Base-by-base conservation (phyloP, 2,888 invertebrate species). In the Parochlus steinenii region DNA sequence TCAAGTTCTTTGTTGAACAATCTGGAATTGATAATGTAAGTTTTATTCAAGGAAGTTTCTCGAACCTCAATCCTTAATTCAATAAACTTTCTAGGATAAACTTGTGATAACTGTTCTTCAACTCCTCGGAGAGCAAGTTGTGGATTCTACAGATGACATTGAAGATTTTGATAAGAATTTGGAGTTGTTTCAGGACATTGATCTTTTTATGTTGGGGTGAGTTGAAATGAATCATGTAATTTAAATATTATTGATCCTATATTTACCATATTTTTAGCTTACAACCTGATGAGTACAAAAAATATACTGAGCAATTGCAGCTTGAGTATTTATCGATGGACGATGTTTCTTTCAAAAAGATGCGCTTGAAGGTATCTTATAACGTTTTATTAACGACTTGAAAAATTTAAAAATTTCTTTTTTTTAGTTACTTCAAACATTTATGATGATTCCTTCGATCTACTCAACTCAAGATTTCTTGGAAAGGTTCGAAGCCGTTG, bases 321-420 rank as follows among this genome's bases (percentile, higher is more conserved):
- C 11, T 18, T 11, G 36, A 36, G 19, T 36, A 30, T 10, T n/a
- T n/a, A n/a, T 15, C 23, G n/a, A 26, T 24, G 7, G 16, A 22
- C 11, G 31, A 31, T 17, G 28, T 20, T 10, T 18, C 34, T 12
- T 30, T 30, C 18, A 22, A 23, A 16, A 30, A 24, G 14, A 30
- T 30, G 15, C 29, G 36, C 29, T 30, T 36, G 23, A 36, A 36
- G 30, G 30, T n/a, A n/a, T n/a, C n/a, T n/a, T n/a, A n/a, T n/a
- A n/a, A n/a, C n/a, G n/a, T n/a, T n/a, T n/a, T n/a, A n/a, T n/a
- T n/a, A n/a, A n/a, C n/a, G n/a, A n/a, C n/a, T n/a, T n/a, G n/a
- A n/a, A n/a, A n/a, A n/a, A n/a, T n/a, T n/a, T n/a, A n/a, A n/a
- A n/a, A n/a, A n/a, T n/a, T n/a, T n/a, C n/a, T n/a, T n/a, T n/a